phyloP scores from a whole-genome alignment of 2,888 invertebrate species.

The Pheosia tremula region DNA sequence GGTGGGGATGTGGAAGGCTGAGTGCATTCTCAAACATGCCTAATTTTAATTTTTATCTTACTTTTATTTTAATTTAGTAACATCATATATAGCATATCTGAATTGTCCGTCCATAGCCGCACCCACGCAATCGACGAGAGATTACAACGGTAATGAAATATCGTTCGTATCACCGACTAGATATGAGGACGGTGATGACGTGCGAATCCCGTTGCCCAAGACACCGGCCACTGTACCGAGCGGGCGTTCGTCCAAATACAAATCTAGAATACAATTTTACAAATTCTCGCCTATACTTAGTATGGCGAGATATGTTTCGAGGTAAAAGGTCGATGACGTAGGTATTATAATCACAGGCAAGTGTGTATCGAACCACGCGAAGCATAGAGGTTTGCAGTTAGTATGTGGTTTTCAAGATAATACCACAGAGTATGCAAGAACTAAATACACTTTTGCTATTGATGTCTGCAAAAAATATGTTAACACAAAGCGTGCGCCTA shows the following conservation, averaged over 20 bases:
- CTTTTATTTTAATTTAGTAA: too few relatives aligned
- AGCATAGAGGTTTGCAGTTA: too few relatives aligned
- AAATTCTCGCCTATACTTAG: constrained; percentile 37
- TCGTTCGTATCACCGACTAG: constrained; percentile 24
- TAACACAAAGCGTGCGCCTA: too few relatives aligned
- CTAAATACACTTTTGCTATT: too few relatives aligned
- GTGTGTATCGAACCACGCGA: too few relatives aligned
- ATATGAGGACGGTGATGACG: constrained; percentile 41
- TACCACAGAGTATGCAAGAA: too few relatives aligned
- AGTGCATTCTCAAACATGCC: too few relatives aligned
- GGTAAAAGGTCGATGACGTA: constrained; percentile 17
- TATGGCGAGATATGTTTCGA: constrained; percentile 18
- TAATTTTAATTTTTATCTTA: too few relatives aligned
- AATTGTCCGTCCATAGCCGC: constrained; percentile 22
- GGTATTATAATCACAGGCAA: too few relatives aligned
- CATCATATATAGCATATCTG: neutral
- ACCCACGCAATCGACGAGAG: constrained; percentile 31
- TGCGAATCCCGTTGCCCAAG: constrained; percentile 36
- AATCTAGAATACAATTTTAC: constrained; percentile 41
- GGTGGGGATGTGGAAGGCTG: too few relatives aligned
- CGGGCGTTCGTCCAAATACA: constrained; percentile 41
- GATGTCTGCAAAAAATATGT: too few relatives aligned
- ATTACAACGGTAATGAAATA: constrained; percentile 40
- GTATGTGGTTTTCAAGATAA: too few relatives aligned
- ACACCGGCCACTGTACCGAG: constrained; percentile 19